Base-by-base conservation (phyloP, 2,888 invertebrate genomes). In the Acrobasis suavella region DNA sequence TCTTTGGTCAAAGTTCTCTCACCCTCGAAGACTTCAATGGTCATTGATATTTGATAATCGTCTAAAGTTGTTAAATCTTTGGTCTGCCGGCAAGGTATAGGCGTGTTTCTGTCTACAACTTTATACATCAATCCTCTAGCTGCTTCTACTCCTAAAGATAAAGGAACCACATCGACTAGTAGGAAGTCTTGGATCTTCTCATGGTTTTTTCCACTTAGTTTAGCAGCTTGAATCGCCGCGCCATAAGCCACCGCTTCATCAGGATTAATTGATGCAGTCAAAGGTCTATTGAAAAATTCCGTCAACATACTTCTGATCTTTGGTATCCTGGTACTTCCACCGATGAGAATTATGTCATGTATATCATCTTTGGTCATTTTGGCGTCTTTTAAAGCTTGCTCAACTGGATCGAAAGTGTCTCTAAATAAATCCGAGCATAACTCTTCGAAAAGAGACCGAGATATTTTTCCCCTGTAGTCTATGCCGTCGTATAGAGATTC, bases 241-340 rank as follows among this genome's bases (percentile, higher is more conserved):
- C 89, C 89, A 32, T 75, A 78, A 0, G 89, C 89, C 0, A 89
- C 83, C 1, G 86, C 87, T 63, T 90, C 89, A 22, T 90, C 89
- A 0, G 87, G 88, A 37, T 90, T 89, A 0, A 87, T 67, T 10
- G 81, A 81, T 0, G 76, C 75, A 0, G 77, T 78, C 22, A 88
- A 66, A 2, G 71, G 66, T 1, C 78, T 81, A n/a, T 73, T 71
- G 55, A 89, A 89, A 65, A 76, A 83, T 39, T 85, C 79, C 37
- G 66, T 69, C 9, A 90, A 64, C 67, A 87, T 67, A 50, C 65
- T 72, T 38, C 76, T 77, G 32, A 89, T 80, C 67, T 83, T 88
- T 62, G 89, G 89, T 69, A 89, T 86, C 46, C 87, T 83, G 0
- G 87, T 85, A 67, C 87, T 84, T 0, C 89, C 89, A 9, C 89